phyloP scores from a whole-genome alignment of 1,140 invertebrate genomes.

The Cotesia vestalis region DNA sequence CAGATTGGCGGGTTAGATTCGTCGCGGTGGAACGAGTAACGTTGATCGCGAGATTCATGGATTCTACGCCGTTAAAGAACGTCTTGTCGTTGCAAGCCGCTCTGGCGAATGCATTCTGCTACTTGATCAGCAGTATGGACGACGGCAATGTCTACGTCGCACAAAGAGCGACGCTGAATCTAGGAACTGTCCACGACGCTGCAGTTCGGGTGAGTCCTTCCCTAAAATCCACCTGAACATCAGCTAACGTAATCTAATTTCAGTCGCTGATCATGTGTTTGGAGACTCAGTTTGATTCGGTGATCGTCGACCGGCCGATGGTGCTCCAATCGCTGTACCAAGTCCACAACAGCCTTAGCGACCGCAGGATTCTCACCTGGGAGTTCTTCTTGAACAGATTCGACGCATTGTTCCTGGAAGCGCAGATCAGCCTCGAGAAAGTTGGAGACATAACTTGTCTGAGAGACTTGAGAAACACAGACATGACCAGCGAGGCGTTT shows the following conservation, averaged over 20 bases:
- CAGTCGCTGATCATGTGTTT: slow-evolving; percentile 86
- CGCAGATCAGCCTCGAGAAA: slow-evolving; percentile 89
- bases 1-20: slow-evolving; percentile 90
- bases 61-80: slow-evolving; percentile 84
- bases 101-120: slow-evolving; percentile 95
- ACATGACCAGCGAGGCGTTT: slow-evolving; percentile 88
- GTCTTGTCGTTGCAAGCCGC: slow-evolving; percentile 90
- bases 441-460: slow-evolving; percentile 82
- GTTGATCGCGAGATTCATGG: slow-evolving; percentile 91
- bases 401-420: slow-evolving; percentile 94
- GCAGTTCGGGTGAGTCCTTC: slow-evolving; percentile 73
- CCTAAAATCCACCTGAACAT: too few relatives aligned
- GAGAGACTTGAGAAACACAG: slow-evolving; percentile 88
- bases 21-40: slow-evolving; percentile 93
- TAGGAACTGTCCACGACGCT: slow-evolving; percentile 92
- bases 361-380: slow-evolving; percentile 92
- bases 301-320: slow-evolving; percentile 96
- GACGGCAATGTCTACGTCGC: slow-evolving; percentile 95
- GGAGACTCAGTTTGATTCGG: slow-evolving; percentile 92
- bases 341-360: slow-evolving; percentile 90
- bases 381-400: slow-evolving; percentile 98
- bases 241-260: slow-evolving; percentile 37
- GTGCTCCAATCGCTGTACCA: slow-evolving; percentile 97
- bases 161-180: slow-evolving; percentile 89
- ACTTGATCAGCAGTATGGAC: slow-evolving; percentile 94